phyloP scores from a whole-genome alignment of 23 tunicate species.

The Trididemnum miniatum region DNA sequence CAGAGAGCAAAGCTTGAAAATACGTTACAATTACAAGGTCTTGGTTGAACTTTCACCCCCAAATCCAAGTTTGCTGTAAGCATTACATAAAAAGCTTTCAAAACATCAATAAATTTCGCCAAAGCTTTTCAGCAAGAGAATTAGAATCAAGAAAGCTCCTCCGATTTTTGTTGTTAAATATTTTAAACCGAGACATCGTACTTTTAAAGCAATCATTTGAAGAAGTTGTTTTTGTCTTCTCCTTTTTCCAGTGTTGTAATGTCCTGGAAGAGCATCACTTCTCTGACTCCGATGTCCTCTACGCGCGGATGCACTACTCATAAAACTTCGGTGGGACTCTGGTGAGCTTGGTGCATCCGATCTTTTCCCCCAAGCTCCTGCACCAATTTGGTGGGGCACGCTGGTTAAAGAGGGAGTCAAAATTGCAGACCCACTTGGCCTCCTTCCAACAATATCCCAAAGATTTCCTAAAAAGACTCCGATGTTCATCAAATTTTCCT shows the following conservation, averaged over 20 bases:
- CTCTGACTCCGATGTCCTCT: constrained; percentile 70
- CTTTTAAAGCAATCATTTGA: constrained; percentile 41
- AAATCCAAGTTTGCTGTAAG: too few species aligned
- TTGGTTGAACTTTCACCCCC: too few species aligned
- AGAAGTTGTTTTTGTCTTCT: constrained; percentile 47
- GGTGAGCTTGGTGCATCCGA: constrained; percentile 35
- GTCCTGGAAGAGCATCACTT: constrained; percentile 57
- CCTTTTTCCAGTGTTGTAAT: constrained; percentile 37
- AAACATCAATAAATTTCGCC: too few species aligned
- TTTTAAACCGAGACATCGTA: too few species aligned
- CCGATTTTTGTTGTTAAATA: too few species aligned
- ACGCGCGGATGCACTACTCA: constrained; percentile 41
- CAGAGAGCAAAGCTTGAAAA: too few species aligned
- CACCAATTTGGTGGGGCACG: not conserved
- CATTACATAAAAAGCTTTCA: too few species aligned
- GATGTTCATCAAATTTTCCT: not conserved
- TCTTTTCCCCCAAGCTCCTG: not conserved
- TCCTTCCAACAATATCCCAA: constrained; percentile 40
- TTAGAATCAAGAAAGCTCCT: too few species aligned
- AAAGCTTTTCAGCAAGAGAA: too few species aligned
- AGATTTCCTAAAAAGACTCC: constrained; percentile 22
- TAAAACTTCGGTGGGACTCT: constrained; percentile 46
- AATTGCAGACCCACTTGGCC: constrained; percentile 12
- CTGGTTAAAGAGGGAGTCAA: constrained; percentile 22
- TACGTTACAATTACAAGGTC: too few species aligned